Base-by-base conservation (phyloP, 2,113 vertebrate genomes). In the Lasiurus cinereus region DNA sequence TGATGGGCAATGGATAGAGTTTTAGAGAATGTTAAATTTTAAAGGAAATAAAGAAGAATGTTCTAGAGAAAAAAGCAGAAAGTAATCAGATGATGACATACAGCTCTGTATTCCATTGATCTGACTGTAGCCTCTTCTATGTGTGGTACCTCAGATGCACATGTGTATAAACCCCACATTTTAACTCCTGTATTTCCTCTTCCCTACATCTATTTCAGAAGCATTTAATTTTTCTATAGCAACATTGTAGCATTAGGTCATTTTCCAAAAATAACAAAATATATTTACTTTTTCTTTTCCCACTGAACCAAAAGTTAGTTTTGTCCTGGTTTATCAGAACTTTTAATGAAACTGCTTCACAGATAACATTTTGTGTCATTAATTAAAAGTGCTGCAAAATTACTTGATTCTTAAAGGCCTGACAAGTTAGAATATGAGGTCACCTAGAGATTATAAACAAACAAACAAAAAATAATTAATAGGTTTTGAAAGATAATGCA, bases 341-440 rank as follows among this genome's bases (percentile, higher is more conserved):
- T 62, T 54, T 67, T 67, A 94, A 72, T 5, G 36, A 36, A 78
- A 22, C 29, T 90, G 31, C 46, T 33, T 80, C 33, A 85, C 5
- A 94, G 27, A 88, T 84, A 74, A 67, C 19, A 90, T 73, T 27
- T 56, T 94, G 15, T 84, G n/a, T 62, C 59, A 22, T 64, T 95
- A 90, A 96, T 72, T 73, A 90, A 88, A 82, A 79, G 15, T 79
- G 2, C 19, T 82, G 19, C 46, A 82, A 77, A 67, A 43, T 33
- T 36, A 36, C 48, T 83, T 66, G 27, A 72, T 88, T 48, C n/a
- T 43, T 62, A 89, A 91, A 79, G 13, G 13, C 39, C 50, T 93
- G 74, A 93, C 6, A 52, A 8, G 19, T 39, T 91, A 56, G 18
- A 84, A 87, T n/a, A 93, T 29, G 14, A 94, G 77, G 52, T 48